Base-by-base conservation (phyloP, 2,113 vertebrate genomes). In the Leiothrix lutea region DNA sequence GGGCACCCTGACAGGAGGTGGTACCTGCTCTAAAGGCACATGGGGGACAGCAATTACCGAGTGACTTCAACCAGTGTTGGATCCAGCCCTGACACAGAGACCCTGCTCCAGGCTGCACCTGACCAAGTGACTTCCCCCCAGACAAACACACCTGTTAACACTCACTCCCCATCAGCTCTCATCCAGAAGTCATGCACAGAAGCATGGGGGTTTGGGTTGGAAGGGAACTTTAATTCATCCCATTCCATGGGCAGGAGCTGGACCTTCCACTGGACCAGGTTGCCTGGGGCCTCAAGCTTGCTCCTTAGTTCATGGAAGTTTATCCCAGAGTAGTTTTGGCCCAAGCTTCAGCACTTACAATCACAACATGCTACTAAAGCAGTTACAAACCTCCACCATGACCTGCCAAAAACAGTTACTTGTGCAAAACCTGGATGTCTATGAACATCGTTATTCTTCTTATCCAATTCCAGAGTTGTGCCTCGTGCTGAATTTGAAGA, bases 41-140 rank as follows among this genome's bases (percentile, higher is more conserved):
- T 0, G 2, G 25, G 17, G 38, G 44, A 22, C 5, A 21, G 17
- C 20, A 47, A 8, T 33, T 8, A 50, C 50, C 1, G 1, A 23
- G 36, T 4, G 19, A 29, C 8, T 28, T 6, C 17, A 13, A 7
- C 0, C 6, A 51, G 33, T 0, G 2, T 0, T 29, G 61, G 56
- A 20, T 25, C 42, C 11, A 12, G n/a, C 26, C 35, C 15, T 0
- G 3, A 65, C 48, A 47, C 45, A 35, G 24, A 18, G 60, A 25
- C 42, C 16, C 73, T 23, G 54, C 29, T 58, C 53, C 4, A 38
- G 45, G 45, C 36, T 44, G 45, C 33, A 23, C 7, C 58, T 10
- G 3, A 3, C 8, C 78, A 33, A n/a, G 40, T 1, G 5, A 2
- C 57, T 18, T 6, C 24, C 36, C 26, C 36, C 12, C 56, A 22